Base-by-base conservation (phyloP, 2,113 vertebrate genomes). In the Pica pica region DNA sequence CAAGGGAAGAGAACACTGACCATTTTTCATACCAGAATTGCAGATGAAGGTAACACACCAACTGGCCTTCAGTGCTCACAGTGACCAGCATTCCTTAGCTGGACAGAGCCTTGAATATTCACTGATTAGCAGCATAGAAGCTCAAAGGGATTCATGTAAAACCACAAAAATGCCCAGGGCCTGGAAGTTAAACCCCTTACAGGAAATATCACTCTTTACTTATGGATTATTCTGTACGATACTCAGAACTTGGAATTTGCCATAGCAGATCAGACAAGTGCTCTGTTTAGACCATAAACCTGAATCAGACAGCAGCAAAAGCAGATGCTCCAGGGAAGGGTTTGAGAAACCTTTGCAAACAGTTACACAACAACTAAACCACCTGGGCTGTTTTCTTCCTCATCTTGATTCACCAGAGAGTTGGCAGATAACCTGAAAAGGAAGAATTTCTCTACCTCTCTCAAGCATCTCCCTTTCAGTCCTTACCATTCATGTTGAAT, bases 161-260 rank as follows among this genome's bases (percentile, higher is more conserved):
- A 59, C 73, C 46, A 77, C 3, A n/a, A 63, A 90, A 90, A 65
- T 13, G 39, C 82, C 52, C 79, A 52, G 16, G 60, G 73, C 64
- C 44, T 1, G 3, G 44, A 67, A 93, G 68, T 70, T 56, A 87
- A 93, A 93, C 11, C 35, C 46, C 63, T 88, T 89, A 64, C 37
- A 81, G 47, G 15, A 35, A 53, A 35, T 83, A 91, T n/a, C 19
- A 0, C 57, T 59, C 52, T 78, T 52, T 78, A 67, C 20, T 20
- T 85, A 73, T 2, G 5, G 90, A 91, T 93, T 74, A 83, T 14
- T 13, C 27, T 63, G 31, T 17, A 78, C 31, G 56, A 70, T 81
- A 88, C 37, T 70, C 64, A 70, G 60, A 86, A 88, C 76, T 79
- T 90, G 50, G 24, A 93, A 93, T 74, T 71, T 90, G 86, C 55